phyloP scores from a whole-genome alignment of 2,113 vertebrate genomes.

The crab-eating macaque (Macaca fascicularis) region T2T-MFA8v1.1 NC_088389.1:78544501-78545000 shows the following conservation, averaged over 20 bases:
- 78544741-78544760: neutral
- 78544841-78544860: neutral
- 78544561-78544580: neutral
- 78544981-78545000: slow-evolving; percentile 17
- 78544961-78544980: slow-evolving; percentile 39
- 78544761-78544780: neutral
- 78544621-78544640: neutral
- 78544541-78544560: neutral
- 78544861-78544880: slow-evolving; percentile 17
- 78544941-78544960: slow-evolving; percentile 36
- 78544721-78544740: neutral
- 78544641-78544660: neutral
- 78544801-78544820: neutral
- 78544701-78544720: neutral
- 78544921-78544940: slow-evolving; percentile 29
- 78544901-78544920: neutral
- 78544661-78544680: neutral
- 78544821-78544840: neutral
- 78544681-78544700: neutral
- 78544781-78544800: neutral
- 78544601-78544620: neutral
- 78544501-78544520: neutral
- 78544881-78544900: slow-evolving; percentile 5
- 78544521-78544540: neutral
- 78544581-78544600: neutral